Percentiles rank a stretch among this genome's conserved stretches.
Conservation (phyloP, 2,113 vertebrate genomes). For the Cacatua alba region DNA sequence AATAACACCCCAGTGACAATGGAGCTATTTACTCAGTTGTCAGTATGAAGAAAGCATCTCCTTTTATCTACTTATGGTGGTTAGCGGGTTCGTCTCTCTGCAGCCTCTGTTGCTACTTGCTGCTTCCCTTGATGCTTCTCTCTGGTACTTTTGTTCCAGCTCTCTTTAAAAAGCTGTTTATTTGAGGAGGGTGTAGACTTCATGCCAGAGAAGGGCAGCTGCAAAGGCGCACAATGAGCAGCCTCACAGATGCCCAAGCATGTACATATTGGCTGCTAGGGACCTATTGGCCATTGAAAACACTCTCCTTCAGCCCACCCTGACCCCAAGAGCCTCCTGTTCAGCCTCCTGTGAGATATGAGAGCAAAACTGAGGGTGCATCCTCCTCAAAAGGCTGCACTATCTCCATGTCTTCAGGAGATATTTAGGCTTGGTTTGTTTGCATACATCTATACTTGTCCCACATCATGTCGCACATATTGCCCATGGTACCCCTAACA, state of each 20-base stretch:
- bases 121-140: neutral
- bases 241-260: neutral
- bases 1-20: constrained; percentile 57
- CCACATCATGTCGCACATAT: accelerated
- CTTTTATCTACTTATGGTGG: constrained; percentile 40
- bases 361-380: neutral
- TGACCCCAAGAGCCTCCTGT: accelerated
- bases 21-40: constrained; percentile 44
- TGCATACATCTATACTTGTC: neutral
- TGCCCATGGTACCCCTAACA: neutral
- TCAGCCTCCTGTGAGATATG: neutral
- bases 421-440: neutral
- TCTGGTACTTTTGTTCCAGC: neutral
- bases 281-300: neutral
- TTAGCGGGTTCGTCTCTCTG: neutral
- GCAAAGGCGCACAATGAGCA: neutral
- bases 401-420: neutral
- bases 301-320: neutral
- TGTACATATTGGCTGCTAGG: neutral
- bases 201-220: neutral
- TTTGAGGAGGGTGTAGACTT: neutral
- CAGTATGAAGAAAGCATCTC: constrained; percentile 49
- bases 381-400: neutral
- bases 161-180: constrained; percentile 24
- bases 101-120: constrained; percentile 29